Evolutionary conservation across 2,797 vertebrate genomes (phyloP).

Genomic region (Xiphophorus birchmanni): DNA sequence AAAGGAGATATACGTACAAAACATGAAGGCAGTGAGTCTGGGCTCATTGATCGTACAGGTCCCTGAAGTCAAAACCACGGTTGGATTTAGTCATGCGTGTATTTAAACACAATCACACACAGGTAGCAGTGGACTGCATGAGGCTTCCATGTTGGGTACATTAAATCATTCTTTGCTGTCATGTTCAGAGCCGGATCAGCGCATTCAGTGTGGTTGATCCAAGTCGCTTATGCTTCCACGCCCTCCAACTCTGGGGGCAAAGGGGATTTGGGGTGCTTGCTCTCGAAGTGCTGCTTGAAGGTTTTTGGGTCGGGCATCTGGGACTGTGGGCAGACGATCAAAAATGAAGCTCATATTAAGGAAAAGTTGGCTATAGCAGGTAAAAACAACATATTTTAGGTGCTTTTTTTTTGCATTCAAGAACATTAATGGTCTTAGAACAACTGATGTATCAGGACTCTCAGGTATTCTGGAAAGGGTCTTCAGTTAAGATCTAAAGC

Average conservation of each 20-base stretch:
- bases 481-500: neutral
- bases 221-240: constrained; percentile 87
- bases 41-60: constrained; percentile 31
- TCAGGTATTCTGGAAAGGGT: neutral
- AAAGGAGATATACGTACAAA: constrained; percentile 38
- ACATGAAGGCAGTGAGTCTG: constrained; percentile 36
- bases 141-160: constrained; percentile 43
- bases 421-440: neutral
- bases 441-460: neutral
- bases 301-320: constrained; percentile 98
- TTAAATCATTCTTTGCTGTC: constrained; percentile 56
- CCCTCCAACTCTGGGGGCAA: constrained; percentile 91
- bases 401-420: neutral
- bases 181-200: constrained; percentile 54
- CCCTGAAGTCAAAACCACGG: constrained; percentile 33
- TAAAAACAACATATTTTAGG: neutral
- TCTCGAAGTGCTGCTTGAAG: constrained; percentile 98
- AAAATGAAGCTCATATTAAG: neutral
- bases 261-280: constrained; percentile 95
- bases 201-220: constrained; percentile 38
- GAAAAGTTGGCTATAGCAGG: neutral
- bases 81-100: constrained; percentile 22
- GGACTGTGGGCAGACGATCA: constrained; percentile 78
- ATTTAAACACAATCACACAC: constrained; percentile 50
- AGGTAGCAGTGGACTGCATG: constrained; percentile 49